Evolutionary conservation across 1,140 invertebrate genomes (phyloP).

Genomic region (Scaptomyza pallida): DNA sequence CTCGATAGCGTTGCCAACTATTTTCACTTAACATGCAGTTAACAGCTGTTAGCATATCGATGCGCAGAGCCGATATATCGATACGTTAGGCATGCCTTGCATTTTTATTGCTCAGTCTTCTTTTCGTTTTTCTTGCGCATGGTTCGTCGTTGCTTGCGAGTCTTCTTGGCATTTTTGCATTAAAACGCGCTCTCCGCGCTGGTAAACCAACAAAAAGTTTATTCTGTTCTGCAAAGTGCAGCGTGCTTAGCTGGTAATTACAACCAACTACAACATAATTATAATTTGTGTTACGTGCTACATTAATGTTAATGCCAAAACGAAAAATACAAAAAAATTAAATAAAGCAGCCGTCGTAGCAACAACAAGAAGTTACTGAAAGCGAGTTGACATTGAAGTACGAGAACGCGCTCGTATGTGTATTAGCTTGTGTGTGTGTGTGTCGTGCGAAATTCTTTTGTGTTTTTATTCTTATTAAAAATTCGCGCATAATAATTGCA

Average conservation of each 20-base stretch:
- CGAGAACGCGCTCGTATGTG: conserved; percentile 4
- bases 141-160: conserved; percentile 32
- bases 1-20: conserved; percentile 7
- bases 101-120: conserved; percentile 41
- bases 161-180: conserved; percentile 49
- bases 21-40: not conserved
- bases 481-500: conserved; percentile 54
- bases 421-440: conserved; percentile 18
- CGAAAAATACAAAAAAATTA: conserved; percentile 3
- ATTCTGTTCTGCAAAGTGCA: conserved; percentile 48
- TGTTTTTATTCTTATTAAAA: conserved; percentile 52
- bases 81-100: conserved; percentile 20
- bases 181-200: conserved; percentile 50
- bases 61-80: conserved; percentile 11
- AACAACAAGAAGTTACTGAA: conserved; percentile 41
- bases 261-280: conserved; percentile 13
- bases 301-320: conserved; percentile 12
- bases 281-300: conserved; percentile 34
- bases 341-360: conserved; percentile 13
- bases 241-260: conserved; percentile 53
- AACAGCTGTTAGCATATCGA: conserved; percentile 24
- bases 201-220: conserved; percentile 41
- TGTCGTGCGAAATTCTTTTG: conserved; percentile 74
- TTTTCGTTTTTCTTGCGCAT: conserved; percentile 48
- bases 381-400: conserved; percentile 74